These are phyloP conservation scores for Porites australiensis DNA, from an alignment of 64 coral and sea anemone genomes.

Conservation along the genomic window DNA sequence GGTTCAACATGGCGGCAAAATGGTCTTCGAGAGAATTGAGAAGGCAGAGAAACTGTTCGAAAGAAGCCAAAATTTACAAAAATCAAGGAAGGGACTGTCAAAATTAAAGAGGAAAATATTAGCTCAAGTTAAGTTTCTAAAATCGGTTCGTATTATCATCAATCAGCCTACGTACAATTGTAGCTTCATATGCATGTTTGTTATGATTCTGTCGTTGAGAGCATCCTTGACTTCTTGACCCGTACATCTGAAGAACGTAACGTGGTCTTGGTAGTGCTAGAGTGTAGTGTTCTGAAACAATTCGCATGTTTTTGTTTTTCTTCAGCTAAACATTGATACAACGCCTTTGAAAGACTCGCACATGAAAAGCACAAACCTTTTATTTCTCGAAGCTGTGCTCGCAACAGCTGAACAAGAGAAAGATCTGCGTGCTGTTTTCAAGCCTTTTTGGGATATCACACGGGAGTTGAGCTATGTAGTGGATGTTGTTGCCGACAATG, in stretches of 20 bases:
- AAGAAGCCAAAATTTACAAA: constrained; percentile 38
- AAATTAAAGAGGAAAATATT: constrained; percentile 59
- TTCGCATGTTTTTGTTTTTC: background rate
- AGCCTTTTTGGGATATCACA: background rate
- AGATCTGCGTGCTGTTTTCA: constrained; percentile 50
- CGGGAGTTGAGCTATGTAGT: background rate
- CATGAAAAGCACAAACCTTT: constrained; percentile 61
- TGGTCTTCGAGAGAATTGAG: background rate
- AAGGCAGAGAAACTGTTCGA: constrained; percentile 40
- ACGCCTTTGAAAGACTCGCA: background rate
- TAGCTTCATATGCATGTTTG: too few relatives aligned
- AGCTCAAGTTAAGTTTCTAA: constrained; percentile 56
- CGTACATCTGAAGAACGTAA: too few relatives aligned
- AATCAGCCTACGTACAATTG: background rate
- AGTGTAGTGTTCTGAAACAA: too few relatives aligned
- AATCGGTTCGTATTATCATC: background rate
- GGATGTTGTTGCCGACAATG: constrained; percentile 54
- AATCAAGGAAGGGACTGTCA: constrained; percentile 16
- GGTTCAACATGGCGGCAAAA: background rate
- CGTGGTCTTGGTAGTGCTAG: too few relatives aligned
- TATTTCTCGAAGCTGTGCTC: constrained; percentile 57
- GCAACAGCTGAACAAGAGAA: constrained; percentile 24
- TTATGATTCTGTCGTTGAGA: too few relatives aligned
- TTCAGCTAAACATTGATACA: background rate
- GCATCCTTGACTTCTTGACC: too few relatives aligned